A percentile compares a stretch with the other conserved stretches of the same genome.
Evolutionary conservation across 1,140 invertebrate species (phyloP).

Genomic region (Thereuonema tuberculata): DNA sequence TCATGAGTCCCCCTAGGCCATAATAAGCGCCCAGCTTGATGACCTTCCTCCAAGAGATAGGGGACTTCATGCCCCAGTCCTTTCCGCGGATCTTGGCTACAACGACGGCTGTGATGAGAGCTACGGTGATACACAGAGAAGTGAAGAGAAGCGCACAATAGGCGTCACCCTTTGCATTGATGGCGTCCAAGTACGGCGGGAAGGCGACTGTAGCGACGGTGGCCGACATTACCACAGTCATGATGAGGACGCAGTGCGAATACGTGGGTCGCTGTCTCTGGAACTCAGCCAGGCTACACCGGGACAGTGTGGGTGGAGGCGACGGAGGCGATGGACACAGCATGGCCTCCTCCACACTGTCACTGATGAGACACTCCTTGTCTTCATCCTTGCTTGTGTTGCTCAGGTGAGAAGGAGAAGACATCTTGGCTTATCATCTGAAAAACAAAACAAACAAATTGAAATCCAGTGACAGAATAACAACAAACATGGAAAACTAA

Average conservation of each 20-base stretch:
- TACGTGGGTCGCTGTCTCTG: neutral
- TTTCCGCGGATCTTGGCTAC: neutral
- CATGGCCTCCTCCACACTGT: neutral
- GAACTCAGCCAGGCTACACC: neutral
- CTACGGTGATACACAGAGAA: neutral
- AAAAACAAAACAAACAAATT: neutral
- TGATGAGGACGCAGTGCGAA: neutral
- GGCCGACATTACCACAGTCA: neutral
- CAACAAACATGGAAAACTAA: neutral
- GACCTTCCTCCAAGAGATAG: neutral
- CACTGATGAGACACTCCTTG: slow-evolving; percentile 1
- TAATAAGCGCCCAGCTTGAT: neutral
- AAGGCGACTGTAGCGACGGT: neutral
- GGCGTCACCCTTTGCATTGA: neutral
- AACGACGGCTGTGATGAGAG: neutral
- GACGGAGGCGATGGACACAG: neutral
- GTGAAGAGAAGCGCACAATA: slow-evolving; percentile 2
- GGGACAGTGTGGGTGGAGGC: neutral
- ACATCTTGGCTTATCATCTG: neutral
- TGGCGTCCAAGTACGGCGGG: neutral
- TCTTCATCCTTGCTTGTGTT: neutral
- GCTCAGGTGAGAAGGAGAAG: neutral
- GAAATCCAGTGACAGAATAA: no score
- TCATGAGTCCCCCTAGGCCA: neutral
- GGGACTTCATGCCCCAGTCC: neutral